Base-by-base conservation (phyloP, 2,888 invertebrate genomes). In the Pseudococcus longispinus region DNA sequence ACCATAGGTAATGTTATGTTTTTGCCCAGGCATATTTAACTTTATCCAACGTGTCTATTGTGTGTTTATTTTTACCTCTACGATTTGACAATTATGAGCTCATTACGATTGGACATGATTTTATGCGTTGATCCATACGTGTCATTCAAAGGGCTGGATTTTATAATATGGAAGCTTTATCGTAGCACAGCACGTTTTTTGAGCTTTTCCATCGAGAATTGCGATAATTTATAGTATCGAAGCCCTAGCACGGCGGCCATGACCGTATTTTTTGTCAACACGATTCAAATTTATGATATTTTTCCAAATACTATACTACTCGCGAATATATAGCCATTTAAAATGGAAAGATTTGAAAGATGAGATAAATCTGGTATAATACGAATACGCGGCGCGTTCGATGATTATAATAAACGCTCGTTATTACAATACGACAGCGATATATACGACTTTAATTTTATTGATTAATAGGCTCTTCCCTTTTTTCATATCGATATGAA, bases 331-430 rank as follows among this genome's bases (percentile, higher is more conserved):
- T 37, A 80, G 42, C 42, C 70, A 42, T 80, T 80, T 80, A 80
- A 80, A 80, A 80, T 80, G 42, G 42, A 42, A 80, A 80, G 77
- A 80, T 80, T 80, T 42, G 77, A 80, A 80, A 80, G 77, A 80
- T 80, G 77, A 26, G 77, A 80, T 80, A 80, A 80, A 80, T 80
- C 42, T 80, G 42, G 77, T 55, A 37, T 37, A 37, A 37, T 37
- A 55, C 55, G 55, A 15, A 55, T n/a, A n/a, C 18, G 55, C 55
- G 5, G 15, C 37, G 42, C 18, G 42, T 80, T 37, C 42, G 42
- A 80, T 80, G 77, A 80, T 80, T 80, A 80, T 80, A 80, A 80
- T 80, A 80, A 80, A 80, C 77, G 77, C 77, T 80, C n/a, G 77
- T 42, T 80, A 80, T 80, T 80, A 80, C 37, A 29, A 42, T 42